phyloP scores from a whole-genome alignment of 2,888 invertebrate species.

The Cheilosia urbana region DNA sequence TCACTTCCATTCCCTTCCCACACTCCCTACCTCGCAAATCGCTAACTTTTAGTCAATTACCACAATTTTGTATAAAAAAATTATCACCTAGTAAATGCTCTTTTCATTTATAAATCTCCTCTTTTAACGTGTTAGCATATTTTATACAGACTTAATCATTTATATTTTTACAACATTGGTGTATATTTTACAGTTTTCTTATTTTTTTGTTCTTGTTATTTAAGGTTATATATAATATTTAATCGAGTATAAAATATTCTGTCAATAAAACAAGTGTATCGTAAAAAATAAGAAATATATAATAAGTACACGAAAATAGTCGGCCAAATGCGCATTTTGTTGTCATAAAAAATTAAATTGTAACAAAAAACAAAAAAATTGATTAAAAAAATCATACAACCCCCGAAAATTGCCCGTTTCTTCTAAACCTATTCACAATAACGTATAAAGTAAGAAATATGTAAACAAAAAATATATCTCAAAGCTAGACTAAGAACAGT shows the following conservation, averaged over 20 bases:
- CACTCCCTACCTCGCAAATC: background rate
- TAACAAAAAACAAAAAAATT: slow-evolving; percentile 4
- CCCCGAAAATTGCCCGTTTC: slow-evolving; percentile 40
- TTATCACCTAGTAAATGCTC: slow-evolving; percentile 71
- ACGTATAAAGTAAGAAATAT: slow-evolving; percentile 32
- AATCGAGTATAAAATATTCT: slow-evolving; percentile 17
- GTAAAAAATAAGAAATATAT: background rate
- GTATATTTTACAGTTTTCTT: slow-evolving; percentile 66
- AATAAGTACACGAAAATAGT: slow-evolving; percentile 35
- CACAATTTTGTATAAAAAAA: slow-evolving; percentile 64
- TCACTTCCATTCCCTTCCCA: background rate
- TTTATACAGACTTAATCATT: slow-evolving; percentile 50
- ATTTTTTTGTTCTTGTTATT: slow-evolving; percentile 20
- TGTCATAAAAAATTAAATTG: background rate
- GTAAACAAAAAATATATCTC: background rate
- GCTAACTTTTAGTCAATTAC: background rate
- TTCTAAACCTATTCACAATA: slow-evolving; percentile 68
- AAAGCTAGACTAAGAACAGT: slow-evolving; percentile 5
- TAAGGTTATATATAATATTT: background rate
- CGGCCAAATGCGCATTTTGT: slow-evolving; percentile 21
- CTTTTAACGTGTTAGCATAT: slow-evolving; percentile 35
- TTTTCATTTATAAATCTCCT: slow-evolving; percentile 40
- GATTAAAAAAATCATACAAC: slow-evolving; percentile 2
- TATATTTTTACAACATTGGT: slow-evolving; percentile 66
- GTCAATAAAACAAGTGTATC: slow-evolving; percentile 9